Conservation (phyloP, 2,797 vertebrate species). For the Halcyon chelicuti region DNA sequence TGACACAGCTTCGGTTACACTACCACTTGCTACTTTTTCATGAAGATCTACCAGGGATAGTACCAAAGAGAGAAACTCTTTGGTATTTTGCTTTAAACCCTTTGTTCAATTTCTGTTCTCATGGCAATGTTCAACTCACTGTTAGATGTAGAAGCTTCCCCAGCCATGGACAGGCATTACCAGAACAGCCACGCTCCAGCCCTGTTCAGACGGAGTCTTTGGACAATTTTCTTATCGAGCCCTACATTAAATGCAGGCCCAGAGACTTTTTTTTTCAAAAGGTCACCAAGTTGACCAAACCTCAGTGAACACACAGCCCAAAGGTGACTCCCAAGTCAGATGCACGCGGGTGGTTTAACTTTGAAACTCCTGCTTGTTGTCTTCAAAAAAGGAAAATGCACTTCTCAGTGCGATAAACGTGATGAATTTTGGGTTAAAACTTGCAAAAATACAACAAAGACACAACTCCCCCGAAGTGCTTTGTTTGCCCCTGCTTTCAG, state of each 20-base stretch:
- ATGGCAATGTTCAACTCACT: no score
- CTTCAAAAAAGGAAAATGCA: background rate
- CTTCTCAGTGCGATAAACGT: fast-evolving
- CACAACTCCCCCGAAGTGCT: background rate
- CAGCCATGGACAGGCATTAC: fast-evolving
- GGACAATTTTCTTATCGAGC: background rate
- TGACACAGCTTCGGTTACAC: background rate
- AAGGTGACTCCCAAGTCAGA: background rate
- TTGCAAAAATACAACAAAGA: background rate
- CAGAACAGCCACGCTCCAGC: background rate
- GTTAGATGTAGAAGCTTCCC: background rate
- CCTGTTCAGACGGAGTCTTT: background rate
- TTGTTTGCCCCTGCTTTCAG: background rate
- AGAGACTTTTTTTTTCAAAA: fast-evolving
- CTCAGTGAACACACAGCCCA: background rate
- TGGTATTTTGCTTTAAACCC: background rate
- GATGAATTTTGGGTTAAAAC: background rate
- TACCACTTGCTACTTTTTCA: background rate
- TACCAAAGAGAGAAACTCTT: background rate
- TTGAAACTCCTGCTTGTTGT: background rate
- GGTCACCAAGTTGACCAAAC: background rate
- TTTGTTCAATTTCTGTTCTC: background rate
- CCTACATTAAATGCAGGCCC: background rate
- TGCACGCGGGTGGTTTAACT: background rate
- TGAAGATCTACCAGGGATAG: background rate